Base-by-base conservation (phyloP, 2,113 vertebrate species). In the Polypterus senegalus region DNA sequence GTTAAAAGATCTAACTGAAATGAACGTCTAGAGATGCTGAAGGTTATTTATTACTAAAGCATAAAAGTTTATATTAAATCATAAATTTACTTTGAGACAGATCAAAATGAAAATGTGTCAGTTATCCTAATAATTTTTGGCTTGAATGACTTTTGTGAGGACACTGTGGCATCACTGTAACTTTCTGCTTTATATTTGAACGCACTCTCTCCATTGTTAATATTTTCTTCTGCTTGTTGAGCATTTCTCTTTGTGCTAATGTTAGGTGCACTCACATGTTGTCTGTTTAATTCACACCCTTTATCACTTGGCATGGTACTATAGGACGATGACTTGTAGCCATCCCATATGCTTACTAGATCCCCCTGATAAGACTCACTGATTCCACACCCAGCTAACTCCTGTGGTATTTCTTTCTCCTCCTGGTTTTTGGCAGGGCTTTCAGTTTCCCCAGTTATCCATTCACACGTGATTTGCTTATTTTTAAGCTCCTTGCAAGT, bases 101-200 rank as follows among this genome's bases (percentile, higher is more conserved):
- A 43, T 70, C 77, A 82, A 70, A 85, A 85, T 4, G 69, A 81
- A 53, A 89, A 91, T 0, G 91, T 91, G 69, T 93, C 88, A 0
- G 70, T 76, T 64, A 85, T 85, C 65, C 81, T 81, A 68, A 97
- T 80, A 56, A 79, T 66, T 70, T 84, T 58, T 1, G 89, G 88
- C 66, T 90, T 87, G 74, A 92, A 92, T 59, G 77, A 76, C 27
- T 80, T 71, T 63, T 86, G 83, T 8, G 70, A 76, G 51, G 75
- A 72, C 6, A 71, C 75, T 49, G 79, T 75, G 71, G 91, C 75
- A 73, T 90, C 90, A 3, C 84, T 61, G 45, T 96, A 95, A 73
- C 87, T 92, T 62, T 92, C 81, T 6, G 83, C 90, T 64, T 66
- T 88, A 66, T 97, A 97, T 73, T 94, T 97, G 54, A 83, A 70